Conservation (phyloP, 2,888 invertebrate genomes). For the Drosophila kambysellisi region DNA sequence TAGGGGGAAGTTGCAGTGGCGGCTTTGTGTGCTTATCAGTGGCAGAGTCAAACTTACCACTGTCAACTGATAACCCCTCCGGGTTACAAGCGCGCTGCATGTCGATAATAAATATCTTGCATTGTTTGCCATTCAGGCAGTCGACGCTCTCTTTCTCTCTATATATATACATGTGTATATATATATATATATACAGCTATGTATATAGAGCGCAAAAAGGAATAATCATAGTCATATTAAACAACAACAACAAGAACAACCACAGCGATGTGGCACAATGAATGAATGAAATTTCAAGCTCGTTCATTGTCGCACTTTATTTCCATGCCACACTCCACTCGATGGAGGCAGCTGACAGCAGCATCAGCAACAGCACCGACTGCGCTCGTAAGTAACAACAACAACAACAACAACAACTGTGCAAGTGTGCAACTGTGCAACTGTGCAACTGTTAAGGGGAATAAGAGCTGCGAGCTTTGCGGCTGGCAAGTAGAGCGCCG, state of each 20-base stretch:
- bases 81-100: constrained; percentile 53
- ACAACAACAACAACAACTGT: constrained; percentile 5
- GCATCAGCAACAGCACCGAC: constrained; percentile 32
- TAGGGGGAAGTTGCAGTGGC: background rate
- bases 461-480: constrained; percentile 33
- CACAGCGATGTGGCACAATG: constrained; percentile 42
- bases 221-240: constrained; percentile 72
- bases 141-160: constrained; percentile 36
- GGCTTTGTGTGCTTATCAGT: constrained; percentile 62
- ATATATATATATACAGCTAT: constrained; percentile 6
- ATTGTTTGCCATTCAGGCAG: constrained; percentile 61
- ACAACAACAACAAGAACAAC: constrained; percentile 29
- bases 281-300: constrained; percentile 48
- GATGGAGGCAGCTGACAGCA: constrained; percentile 35
- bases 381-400: constrained; percentile 49
- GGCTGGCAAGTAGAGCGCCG: constrained; percentile 19
- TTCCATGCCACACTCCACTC: constrained; percentile 57
- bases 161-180: constrained; percentile 21
- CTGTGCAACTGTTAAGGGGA: constrained; percentile 33
- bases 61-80: constrained; percentile 71
- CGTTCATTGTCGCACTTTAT: constrained; percentile 49
- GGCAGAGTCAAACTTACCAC: constrained; percentile 53
- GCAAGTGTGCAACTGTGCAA: constrained; percentile 16
- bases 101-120: constrained; percentile 76
- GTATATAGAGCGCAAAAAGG: constrained; percentile 48